These are phyloP conservation scores for Mesocricetus auratus DNA, from an alignment of 2,113 vertebrate genomes.

Conservation along the genomic window DNA sequence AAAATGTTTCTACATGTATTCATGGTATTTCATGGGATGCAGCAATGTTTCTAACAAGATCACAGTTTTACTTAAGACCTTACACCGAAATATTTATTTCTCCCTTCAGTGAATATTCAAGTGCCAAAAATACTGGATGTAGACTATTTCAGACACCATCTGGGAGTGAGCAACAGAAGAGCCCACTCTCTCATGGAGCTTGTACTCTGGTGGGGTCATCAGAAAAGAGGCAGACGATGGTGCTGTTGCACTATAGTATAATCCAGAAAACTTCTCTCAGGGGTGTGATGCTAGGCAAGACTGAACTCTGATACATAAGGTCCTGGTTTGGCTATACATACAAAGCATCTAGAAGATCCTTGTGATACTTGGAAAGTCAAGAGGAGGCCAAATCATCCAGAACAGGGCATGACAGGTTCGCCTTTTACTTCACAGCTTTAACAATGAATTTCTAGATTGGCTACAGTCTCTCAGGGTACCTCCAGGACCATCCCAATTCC, in stretches of 20 bases:
- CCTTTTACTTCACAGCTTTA: not conserved
- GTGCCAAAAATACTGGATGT: not conserved
- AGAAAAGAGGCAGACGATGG: not conserved
- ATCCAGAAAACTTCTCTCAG: not conserved
- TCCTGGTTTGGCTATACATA: not conserved
- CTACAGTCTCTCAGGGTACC: not conserved
- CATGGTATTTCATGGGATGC: accelerated
- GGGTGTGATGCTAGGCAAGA: not conserved
- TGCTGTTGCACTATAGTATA: not conserved
- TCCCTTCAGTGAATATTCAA: not conserved
- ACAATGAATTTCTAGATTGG: not conserved
- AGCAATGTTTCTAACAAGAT: not conserved
- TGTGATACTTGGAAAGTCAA: accelerated
- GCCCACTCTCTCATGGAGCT: not conserved
- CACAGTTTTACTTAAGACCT: not conserved
- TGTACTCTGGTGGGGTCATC: not conserved
- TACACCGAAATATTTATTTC: not conserved
- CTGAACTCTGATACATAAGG: not conserved
- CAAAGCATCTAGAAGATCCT: not conserved
- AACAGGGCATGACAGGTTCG: too few species aligned
- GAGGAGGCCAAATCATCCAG: not conserved
- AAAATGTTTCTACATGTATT: not conserved
- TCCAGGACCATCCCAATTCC: not conserved
- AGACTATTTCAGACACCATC: not conserved
- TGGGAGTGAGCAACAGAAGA: not conserved